Base-by-base conservation (phyloP, 2,797 vertebrate genomes). In the Todus mexicanus region DNA sequence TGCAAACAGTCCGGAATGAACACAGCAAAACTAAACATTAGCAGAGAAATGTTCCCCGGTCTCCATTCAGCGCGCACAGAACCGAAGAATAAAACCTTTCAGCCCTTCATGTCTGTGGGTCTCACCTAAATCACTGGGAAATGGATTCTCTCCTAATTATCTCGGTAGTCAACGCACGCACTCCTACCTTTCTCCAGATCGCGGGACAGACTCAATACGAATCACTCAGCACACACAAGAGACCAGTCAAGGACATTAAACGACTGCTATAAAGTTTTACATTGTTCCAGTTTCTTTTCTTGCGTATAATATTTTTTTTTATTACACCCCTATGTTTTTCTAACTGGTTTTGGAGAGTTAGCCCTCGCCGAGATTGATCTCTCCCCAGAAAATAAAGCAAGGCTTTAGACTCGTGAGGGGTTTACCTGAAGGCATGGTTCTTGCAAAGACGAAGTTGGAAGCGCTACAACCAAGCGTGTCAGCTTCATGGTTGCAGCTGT, bases 341-440 rank as follows among this genome's bases (percentile, higher is more conserved):
- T 64, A 57, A 15, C 26, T 35, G 29, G 3, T n/a, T 83, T 66
- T 31, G 35, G 27, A 81, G n/a, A 45, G 45, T 12, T 10, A n/a
- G 18, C 47, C 8, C 6, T 43, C 16, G 27, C 16, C 2, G 19
- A 43, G 78, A 25, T 7, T 33, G 21, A 26, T 45, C 29, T 64
- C n/a, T 64, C 6, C 23, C 43, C 50, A 61, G 42, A 15, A 43
- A 65, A 54, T 6, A 23, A 56, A 64, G 6, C 37, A 53, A 57
- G 63, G 33, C 11, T 61, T 61, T 27, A 9, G 6, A 42, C 22
- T 16, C 2, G 29, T 21, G 22, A 26, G 31, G 20, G 54, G 88
- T 7, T 53, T 95, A 99, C 99, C 99, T 98, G 98, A 99, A 26
- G 99, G 99, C 98, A 98, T 99, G 87, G 99, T 99, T 96, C 99